These are phyloP conservation scores for Cuniculus paca DNA, from an alignment of 2,797 vertebrate genomes.

Conservation along the genomic window DNA sequence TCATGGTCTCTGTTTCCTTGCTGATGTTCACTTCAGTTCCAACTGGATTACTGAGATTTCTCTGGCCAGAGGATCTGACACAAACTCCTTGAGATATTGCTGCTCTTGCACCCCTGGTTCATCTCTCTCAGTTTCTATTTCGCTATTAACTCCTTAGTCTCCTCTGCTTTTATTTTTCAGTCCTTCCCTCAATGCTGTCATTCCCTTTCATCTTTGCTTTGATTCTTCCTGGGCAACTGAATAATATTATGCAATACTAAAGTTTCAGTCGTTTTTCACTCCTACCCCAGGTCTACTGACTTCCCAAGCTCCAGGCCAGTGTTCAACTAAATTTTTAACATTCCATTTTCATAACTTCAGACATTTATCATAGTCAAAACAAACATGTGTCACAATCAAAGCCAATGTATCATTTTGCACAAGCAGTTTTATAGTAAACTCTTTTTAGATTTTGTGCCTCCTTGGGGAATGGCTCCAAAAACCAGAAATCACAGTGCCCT, in stretches of 20 bases:
- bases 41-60: neutral
- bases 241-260: neutral
- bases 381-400: neutral
- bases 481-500: neutral
- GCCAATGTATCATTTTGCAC: neutral
- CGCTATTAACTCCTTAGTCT: neutral
- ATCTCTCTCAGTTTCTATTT: neutral
- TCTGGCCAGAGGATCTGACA: neutral
- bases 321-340: neutral
- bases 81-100: neutral
- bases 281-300: accelerated
- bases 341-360: neutral
- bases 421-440: neutral
- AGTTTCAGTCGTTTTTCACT: neutral
- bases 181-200: neutral
- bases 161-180: neutral
- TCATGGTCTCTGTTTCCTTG: neutral
- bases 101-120: neutral
- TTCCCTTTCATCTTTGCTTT: neutral
- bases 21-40: neutral
- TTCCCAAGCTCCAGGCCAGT: neutral
- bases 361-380: neutral
- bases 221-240: neutral
- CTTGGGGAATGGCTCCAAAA: neutral
- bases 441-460: neutral